These are phyloP conservation scores for Lasiurus cinereus DNA, from an alignment of 2,113 vertebrate genomes.

Conservation along the genomic window DNA sequence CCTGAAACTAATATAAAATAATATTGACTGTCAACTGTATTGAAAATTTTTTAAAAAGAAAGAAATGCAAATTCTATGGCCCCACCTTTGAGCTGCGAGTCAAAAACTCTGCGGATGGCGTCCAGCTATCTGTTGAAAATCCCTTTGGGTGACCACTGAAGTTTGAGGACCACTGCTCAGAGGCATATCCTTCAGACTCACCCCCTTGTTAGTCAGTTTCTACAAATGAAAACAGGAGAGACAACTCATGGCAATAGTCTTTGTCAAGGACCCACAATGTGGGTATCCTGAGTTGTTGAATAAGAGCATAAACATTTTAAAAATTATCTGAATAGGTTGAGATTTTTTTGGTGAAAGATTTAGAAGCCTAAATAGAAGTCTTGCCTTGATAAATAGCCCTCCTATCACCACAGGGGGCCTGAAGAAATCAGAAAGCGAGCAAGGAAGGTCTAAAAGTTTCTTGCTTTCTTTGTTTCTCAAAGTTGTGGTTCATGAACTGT, in stretches of 20 bases:
- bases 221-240: background rate
- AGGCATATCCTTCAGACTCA: background rate
- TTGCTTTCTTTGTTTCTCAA: constrained; percentile 20
- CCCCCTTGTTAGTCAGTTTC: background rate
- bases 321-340: background rate
- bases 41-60: background rate
- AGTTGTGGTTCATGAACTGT: background rate
- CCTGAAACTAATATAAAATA: background rate
- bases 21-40: background rate
- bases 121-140: background rate
- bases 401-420: background rate
- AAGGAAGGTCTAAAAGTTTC: background rate
- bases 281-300: background rate
- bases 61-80: background rate
- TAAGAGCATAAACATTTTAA: background rate
- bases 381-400: constrained; percentile 4
- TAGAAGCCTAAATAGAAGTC: background rate
- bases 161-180: background rate
- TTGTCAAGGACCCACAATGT: background rate
- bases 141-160: background rate
- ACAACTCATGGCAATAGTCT: background rate
- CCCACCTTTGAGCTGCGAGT: background rate
- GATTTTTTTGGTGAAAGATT: constrained; percentile 30
- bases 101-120: background rate
- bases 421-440: constrained; percentile 15